Evolutionary conservation across 2,888 invertebrate species (phyloP).

Genomic region (Spisula subtruncata): DNA sequence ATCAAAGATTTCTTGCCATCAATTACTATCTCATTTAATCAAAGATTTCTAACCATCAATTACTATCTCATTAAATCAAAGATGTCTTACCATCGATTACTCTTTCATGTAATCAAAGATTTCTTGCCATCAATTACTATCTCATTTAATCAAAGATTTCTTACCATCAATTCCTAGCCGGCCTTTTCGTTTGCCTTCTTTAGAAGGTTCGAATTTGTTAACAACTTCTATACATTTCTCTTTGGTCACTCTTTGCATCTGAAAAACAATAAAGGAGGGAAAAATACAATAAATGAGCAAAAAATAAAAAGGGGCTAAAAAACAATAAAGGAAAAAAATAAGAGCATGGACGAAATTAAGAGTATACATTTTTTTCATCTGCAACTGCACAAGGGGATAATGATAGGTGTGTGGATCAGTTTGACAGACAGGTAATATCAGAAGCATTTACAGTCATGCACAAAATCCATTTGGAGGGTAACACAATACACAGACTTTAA

Average conservation of each 20-base stretch:
- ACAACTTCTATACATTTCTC: slow-evolving; percentile 89
- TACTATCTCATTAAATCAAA: slow-evolving; percentile 84
- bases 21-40: slow-evolving; percentile 87
- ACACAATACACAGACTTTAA: too few relatives aligned
- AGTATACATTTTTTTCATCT: neutral
- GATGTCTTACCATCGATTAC: slow-evolving; percentile 89
- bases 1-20: slow-evolving; percentile 88
- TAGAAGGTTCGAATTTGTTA: slow-evolving; percentile 89
- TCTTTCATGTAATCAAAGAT: too few relatives aligned
- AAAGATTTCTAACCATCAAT: slow-evolving; percentile 89
- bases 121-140: too few relatives aligned
- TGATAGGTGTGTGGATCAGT: neutral
- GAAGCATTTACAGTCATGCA: too few relatives aligned
- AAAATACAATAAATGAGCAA: too few relatives aligned
- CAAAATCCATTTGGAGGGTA: too few relatives aligned
- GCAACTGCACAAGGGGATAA: too few relatives aligned
- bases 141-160: slow-evolving; percentile 37
- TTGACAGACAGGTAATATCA: neutral
- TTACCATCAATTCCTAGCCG: slow-evolving; percentile 90
- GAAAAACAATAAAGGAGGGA: slow-evolving; percentile 64
- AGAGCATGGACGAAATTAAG: too few relatives aligned
- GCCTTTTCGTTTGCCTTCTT: slow-evolving; percentile 89
- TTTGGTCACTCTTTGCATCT: slow-evolving; percentile 89
- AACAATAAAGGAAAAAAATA: slow-evolving; percentile 31
- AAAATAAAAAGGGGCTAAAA: too few relatives aligned